Evolutionary conservation across 2,888 invertebrate genomes (phyloP), one percentile per base, ranked within the genome.

Genomic region (Cantharis lateralis): DNA sequence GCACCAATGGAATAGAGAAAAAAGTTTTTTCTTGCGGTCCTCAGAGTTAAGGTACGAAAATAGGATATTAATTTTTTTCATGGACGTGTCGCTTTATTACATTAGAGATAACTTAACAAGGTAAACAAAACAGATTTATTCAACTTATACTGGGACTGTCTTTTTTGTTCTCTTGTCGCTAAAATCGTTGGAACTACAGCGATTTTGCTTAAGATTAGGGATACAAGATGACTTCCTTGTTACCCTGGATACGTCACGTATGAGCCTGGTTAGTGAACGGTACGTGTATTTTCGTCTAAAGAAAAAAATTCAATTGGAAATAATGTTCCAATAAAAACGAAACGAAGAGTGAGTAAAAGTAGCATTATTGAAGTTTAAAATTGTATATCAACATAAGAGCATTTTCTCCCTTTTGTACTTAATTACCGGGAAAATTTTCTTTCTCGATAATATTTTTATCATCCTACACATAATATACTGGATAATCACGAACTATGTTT

Each of bases 211-310:
- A 75, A 75, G 75, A 75, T 75, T 75, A 75, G 61, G n/a, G 71
- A 15, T 68, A 32, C 74, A 69, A 74, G 79, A 78, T 78, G 78
- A 73, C 75, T 71, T 69, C 48, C 69, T 62, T 72, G 79, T 79
- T 76, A 69, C 79, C 79, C 61, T 79, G 79, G 79, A 77, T 74
- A 79, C 79, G 73, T 73, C 79, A 79, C 79, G 79, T 79, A 75
- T 78, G 75, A 75, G 78, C 74, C 71, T 71, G 77, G 78, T 70
- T 71, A 78, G 68, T 28, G 70, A 62, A 72, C 32, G 68, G 76
- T 70, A 70, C 70, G 70, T 72, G 70, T 70, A 70, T 62, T 68
- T 70, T 69, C 20, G 62, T 18, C 62, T 70, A 26, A 62, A 26
- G 62, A 11, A 68, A 66, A 69, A 76, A 69, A 26, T n/a, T 66